Base-by-base conservation (phyloP, 2,113 vertebrate species). In the Calyptomena viridis region DNA sequence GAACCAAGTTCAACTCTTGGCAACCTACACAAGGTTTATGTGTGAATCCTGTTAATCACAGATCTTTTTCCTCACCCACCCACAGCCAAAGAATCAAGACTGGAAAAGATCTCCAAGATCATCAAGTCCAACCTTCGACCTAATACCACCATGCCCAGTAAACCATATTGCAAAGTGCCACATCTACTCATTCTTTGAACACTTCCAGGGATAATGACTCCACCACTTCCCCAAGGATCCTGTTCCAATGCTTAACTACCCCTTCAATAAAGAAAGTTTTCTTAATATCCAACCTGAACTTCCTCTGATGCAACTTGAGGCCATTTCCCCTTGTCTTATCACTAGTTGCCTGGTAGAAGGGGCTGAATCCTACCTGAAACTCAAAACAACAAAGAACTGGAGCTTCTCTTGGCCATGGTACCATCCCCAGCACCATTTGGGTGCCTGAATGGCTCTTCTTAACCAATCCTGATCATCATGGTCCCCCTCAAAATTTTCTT, bases 301-400 rank as follows among this genome's bases (percentile, higher is more conserved):
- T 55, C 22, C 6, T 21, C 22, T 47, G 31, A 8, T 63, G 49
- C 14, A 63, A 42, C 13, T 20, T 49, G 35, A 56, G 59, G 35
- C 40, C 11, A 25, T 30, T 76, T 84, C 35, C 25, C 25, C 47
- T 37, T 0, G 0, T 42, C 22, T 40, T 62, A 2, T 27, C 0
- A 0, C 14, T 83, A 25, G 9, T 6, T 68, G 30, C 1, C 2
- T 62, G 47, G 40, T 25, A 76, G 25, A 55, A 49, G 21, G 47
- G 31, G 12, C 55, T 7, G 31, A 20, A 12, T 40, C 30, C 22
- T 49, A 56, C 22, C 55, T 37, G 35, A 27, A 77, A 58, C 8
- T 2, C 33, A 84, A 22, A 5, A 33, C 5, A 67, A 28, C 33
- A 44, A 44, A 85, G 44, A 50, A 23, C 19, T 85, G 27, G 39